Evolutionary conservation across 2,797 vertebrate genomes (phyloP).

Genomic region (Mus minutoides): DNA sequence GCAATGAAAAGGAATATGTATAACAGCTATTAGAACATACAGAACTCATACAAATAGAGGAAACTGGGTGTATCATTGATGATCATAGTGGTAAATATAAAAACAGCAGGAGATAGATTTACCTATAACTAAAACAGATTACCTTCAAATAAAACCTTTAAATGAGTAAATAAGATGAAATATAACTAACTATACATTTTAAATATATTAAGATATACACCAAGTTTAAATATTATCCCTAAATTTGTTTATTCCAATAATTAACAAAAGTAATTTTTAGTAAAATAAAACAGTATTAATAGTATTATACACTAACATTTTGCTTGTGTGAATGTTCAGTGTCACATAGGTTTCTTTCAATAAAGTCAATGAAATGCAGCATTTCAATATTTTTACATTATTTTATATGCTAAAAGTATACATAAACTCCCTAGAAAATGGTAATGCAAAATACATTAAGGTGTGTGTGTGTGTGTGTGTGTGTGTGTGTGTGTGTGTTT

Average conservation of each 20-base stretch:
- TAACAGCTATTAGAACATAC: constrained; percentile 15
- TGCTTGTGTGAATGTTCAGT: background rate
- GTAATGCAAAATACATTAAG: background rate
- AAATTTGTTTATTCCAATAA: background rate
- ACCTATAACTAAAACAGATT: background rate
- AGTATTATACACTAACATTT: background rate
- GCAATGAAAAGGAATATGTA: constrained; percentile 24
- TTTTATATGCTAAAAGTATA: background rate
- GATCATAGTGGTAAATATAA: background rate
- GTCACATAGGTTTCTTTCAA: background rate
- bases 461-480: background rate
- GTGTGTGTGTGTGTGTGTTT: background rate
- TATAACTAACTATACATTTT: background rate
- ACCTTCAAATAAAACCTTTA: background rate
- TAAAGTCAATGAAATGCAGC: background rate
- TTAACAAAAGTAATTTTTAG: background rate
- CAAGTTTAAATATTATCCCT: background rate
- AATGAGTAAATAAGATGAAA: background rate
- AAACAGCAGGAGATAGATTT: background rate
- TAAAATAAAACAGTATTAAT: background rate
- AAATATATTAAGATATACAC: background rate
- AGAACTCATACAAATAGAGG: background rate
- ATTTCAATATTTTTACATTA: constrained; percentile 10
- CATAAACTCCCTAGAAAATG: background rate
- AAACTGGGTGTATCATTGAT: background rate